Evolutionary conservation across 2,797 vertebrate genomes (phyloP).

Genomic region (Pseudochirops corinnae): DNA sequence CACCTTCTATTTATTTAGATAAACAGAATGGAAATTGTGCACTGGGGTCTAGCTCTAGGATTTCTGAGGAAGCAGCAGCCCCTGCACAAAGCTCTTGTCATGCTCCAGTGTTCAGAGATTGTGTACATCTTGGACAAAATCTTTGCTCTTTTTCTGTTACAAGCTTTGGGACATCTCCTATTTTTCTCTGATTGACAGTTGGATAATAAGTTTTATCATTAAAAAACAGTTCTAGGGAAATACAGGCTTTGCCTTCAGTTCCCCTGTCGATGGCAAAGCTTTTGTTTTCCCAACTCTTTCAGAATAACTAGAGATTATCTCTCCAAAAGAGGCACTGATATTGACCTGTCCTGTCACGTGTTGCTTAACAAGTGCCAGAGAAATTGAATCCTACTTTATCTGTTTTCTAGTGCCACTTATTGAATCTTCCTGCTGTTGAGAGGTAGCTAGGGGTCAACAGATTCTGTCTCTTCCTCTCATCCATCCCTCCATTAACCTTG

Average conservation of each 20-base stretch:
- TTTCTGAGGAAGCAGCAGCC: slow-evolving; percentile 76
- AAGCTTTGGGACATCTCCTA: slow-evolving; percentile 78
- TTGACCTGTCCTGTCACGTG: slow-evolving; percentile 76
- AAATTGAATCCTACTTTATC: slow-evolving; percentile 82
- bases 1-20: slow-evolving; percentile 62
- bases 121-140: slow-evolving; percentile 81
- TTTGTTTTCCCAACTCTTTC: slow-evolving; percentile 82
- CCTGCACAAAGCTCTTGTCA: slow-evolving; percentile 68
- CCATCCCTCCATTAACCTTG: slow-evolving; percentile 77
- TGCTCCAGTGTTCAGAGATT: slow-evolving; percentile 84
- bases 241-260: slow-evolving; percentile 83
- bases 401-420: slow-evolving; percentile 78
- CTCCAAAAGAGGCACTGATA: slow-evolving; percentile 74
- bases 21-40: slow-evolving; percentile 74
- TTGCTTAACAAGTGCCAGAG: slow-evolving; percentile 80
- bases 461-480: slow-evolving; percentile 67
- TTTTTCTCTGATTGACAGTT: slow-evolving; percentile 87
- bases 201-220: slow-evolving; percentile 90
- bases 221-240: slow-evolving; percentile 83
- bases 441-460: slow-evolving; percentile 73
- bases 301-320: slow-evolving; percentile 78
- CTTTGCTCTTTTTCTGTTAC: slow-evolving; percentile 72
- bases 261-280: slow-evolving; percentile 69
- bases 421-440: slow-evolving; percentile 80
- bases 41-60: slow-evolving; percentile 68